phyloP scores from a whole-genome alignment of 2,888 invertebrate species.

The Syritta pipiens region DNA sequence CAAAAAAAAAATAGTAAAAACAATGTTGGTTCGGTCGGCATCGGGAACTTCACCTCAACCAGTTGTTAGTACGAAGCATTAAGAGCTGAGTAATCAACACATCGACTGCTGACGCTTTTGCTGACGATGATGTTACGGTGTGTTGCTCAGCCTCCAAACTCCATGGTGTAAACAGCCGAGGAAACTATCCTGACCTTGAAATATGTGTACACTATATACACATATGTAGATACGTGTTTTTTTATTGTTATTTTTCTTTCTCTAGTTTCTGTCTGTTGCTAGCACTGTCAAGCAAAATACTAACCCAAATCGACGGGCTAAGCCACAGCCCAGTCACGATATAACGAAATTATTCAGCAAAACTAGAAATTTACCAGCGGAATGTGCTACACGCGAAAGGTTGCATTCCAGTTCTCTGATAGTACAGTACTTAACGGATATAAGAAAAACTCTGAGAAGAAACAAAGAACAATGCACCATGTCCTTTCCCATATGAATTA shows the following conservation, averaged over 20 bases:
- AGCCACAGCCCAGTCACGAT: slow-evolving; percentile 1
- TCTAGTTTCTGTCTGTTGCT: not conserved
- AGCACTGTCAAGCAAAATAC: too few species aligned
- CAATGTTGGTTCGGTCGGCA: not conserved
- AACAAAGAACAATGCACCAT: too few species aligned
- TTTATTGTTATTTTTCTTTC: not conserved
- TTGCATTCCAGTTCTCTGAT: slow-evolving; percentile 37
- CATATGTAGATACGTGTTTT: too few species aligned
- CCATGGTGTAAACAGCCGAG: slow-evolving; percentile 14
- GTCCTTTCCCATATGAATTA: too few species aligned
- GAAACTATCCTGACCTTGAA: slow-evolving; percentile 61
- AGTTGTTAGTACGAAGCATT: slow-evolving; percentile 51
- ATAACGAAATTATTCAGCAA: slow-evolving; percentile 35
- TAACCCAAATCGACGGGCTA: slow-evolving; percentile 27
- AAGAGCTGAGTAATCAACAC: slow-evolving; percentile 60
- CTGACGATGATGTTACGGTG: slow-evolving; percentile 16
- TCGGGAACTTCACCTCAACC: slow-evolving; percentile 35
- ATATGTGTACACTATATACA: too few species aligned
- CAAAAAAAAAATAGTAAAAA: not conserved
- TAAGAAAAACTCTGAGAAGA: too few species aligned
- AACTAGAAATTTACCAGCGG: slow-evolving; percentile 48
- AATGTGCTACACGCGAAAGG: slow-evolving; percentile 44
- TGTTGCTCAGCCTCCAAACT: not conserved
- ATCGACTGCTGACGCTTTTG: slow-evolving; percentile 23
- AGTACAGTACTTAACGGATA: too few species aligned